phyloP scores from a whole-genome alignment of 1,140 invertebrate species.

The Heliconius hewitsoni region DNA sequence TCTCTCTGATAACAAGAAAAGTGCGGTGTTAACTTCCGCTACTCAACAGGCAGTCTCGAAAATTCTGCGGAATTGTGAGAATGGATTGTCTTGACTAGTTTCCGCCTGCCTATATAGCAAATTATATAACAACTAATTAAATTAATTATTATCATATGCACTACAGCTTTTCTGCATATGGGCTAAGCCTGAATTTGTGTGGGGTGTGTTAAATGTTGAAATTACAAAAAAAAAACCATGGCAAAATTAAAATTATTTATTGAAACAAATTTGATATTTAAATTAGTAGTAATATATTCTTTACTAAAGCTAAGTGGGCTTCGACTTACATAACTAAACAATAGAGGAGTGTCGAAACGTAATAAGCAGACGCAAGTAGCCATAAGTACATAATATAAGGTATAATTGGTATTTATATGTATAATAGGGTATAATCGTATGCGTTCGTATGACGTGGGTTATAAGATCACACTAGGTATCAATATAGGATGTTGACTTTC shows the following conservation, averaged over 20 bases:
- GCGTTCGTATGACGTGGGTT: conserved; percentile 24
- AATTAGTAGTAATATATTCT: conserved; percentile 72
- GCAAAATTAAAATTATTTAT: conserved; percentile 80
- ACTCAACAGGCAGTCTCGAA: no score
- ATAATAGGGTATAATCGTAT: no score
- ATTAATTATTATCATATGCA: no score
- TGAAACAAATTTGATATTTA: conserved; percentile 77
- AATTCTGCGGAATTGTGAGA: no score
- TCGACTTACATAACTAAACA: conserved; percentile 61
- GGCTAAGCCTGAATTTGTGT: no score
- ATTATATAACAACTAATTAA: no score
- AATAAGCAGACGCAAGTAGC: conserved; percentile 63
- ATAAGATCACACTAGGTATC: conserved; percentile 61
- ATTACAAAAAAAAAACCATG: conserved; percentile 2
- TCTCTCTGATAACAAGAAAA: no score
- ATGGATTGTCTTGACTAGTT: no score
- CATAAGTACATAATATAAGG: conserved; percentile 58
- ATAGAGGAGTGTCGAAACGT: conserved; percentile 59
- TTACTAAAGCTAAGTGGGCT: conserved; percentile 74
- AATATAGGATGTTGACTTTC: conserved; percentile 53
- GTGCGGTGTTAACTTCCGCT: no score
- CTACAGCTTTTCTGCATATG: no score
- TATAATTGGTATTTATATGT: conserved; percentile 23
- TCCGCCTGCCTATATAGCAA: no score
- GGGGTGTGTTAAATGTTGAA: neutral